Conservation (phyloP, 1,140 invertebrate genomes). For the Drosophila micromelanica region DNA sequence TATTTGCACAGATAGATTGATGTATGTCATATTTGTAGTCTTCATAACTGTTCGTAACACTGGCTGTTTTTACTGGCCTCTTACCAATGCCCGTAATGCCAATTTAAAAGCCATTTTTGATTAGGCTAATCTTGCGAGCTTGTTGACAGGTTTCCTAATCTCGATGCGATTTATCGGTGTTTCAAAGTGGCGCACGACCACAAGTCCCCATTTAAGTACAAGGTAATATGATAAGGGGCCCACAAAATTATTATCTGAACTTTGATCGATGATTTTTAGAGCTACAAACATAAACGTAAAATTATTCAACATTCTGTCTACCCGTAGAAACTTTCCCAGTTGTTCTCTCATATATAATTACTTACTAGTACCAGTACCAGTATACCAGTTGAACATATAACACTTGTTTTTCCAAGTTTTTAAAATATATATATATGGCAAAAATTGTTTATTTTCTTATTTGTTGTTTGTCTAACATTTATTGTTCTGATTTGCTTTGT, state of each 20-base stretch:
- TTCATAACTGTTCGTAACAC: not conserved
- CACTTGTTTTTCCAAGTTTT: constrained; percentile 37
- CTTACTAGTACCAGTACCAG: constrained; percentile 20
- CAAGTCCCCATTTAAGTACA: constrained; percentile 20
- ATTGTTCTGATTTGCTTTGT: constrained; percentile 70
- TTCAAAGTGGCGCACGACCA: constrained; percentile 46
- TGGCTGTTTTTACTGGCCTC: constrained; percentile 20
- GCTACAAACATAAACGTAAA: constrained; percentile 9
- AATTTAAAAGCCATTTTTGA: constrained; percentile 54
- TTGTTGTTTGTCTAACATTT: constrained; percentile 65
- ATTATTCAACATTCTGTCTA: not conserved
- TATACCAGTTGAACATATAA: constrained; percentile 29
- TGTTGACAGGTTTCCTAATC: constrained; percentile 39
- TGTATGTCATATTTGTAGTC: constrained; percentile 36
- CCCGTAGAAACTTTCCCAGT: not conserved
- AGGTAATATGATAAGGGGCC: constrained; percentile 31
- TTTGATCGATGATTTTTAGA: constrained; percentile 72
- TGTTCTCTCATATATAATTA: not conserved
- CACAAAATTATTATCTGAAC: constrained; percentile 38
- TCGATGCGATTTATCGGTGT: constrained; percentile 43
- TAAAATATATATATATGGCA: constrained; percentile 57
- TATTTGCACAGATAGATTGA: constrained; percentile 57
- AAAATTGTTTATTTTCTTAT: constrained; percentile 45
- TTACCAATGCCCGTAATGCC: constrained; percentile 34
- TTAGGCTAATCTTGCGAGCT: constrained; percentile 54